Percentiles rank a stretch among this genome's conserved stretches.
These are phyloP conservation scores for Trichomalopsis sarcophagae DNA, from an alignment of 1,140 invertebrate genomes.

Conservation along the genomic window DNA sequence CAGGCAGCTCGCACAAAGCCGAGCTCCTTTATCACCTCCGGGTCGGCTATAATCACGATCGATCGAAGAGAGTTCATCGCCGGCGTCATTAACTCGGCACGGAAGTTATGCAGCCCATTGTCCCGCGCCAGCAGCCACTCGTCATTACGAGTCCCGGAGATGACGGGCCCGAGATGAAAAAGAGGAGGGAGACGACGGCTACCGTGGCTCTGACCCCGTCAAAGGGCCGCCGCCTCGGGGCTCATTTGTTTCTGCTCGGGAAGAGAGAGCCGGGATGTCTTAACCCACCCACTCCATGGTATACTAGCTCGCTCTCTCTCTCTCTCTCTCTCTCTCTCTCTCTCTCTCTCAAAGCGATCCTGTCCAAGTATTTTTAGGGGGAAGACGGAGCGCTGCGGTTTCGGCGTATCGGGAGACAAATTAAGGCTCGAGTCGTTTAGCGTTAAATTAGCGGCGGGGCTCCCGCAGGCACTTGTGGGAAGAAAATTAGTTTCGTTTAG, in stretches of 20 bases:
- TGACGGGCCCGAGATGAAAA: conserved; percentile 41
- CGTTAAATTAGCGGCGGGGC: neutral
- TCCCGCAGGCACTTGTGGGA: neutral
- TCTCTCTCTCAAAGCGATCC: conserved; percentile 14
- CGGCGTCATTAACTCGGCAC: conserved; percentile 64
- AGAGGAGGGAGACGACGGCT: conserved; percentile 62
- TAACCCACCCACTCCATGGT: conserved; percentile 56
- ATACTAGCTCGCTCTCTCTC: neutral
- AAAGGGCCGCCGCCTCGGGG: conserved; percentile 62
- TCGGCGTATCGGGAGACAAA: conserved; percentile 9
- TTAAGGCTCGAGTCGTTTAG: conserved; percentile 34
- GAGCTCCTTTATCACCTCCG: conserved; percentile 29
- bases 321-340: too few species aligned
- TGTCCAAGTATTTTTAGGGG: neutral
- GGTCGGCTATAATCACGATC: conserved; percentile 60
- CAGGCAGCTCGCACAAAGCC: conserved; percentile 21
- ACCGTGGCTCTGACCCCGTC: conserved; percentile 67
- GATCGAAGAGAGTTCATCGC: conserved; percentile 55
- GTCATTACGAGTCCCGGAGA: conserved; percentile 55
- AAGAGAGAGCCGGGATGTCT: conserved; percentile 55
- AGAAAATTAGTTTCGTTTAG: conserved; percentile 18
- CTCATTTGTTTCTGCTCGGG: conserved; percentile 67
- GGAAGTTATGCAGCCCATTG: conserved; percentile 57
- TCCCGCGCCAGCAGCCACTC: conserved; percentile 60
- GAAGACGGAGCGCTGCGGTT: neutral